These are phyloP conservation scores for Orgyia antiqua DNA, from an alignment of 2,888 invertebrate genomes.

Conservation along the genomic window DNA sequence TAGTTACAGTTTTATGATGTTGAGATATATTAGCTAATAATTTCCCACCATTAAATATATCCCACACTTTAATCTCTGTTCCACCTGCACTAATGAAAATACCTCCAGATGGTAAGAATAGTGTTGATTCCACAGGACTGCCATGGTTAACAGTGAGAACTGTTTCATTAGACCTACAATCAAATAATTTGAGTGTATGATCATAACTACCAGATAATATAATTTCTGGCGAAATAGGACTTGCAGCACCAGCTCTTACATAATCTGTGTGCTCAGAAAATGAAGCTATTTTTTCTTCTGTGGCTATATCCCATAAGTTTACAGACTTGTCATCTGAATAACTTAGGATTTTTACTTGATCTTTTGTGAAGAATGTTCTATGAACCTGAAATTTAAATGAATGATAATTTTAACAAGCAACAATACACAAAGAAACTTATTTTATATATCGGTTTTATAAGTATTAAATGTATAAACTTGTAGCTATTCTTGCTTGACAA, in stretches of 20 bases:
- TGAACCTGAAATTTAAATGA: conserved; percentile 80
- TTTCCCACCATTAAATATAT: conserved; percentile 91
- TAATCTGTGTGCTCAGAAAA: conserved; percentile 88
- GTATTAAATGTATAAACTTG: no score
- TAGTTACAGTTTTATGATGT: conserved; percentile 97
- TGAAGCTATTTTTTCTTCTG: conserved; percentile 83
- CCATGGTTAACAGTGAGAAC: conserved; percentile 90
- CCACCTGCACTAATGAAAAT: conserved; percentile 95
- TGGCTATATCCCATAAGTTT: conserved; percentile 94
- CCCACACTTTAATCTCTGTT: conserved; percentile 95
- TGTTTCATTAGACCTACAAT: conserved; percentile 84
- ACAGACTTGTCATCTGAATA: conserved; percentile 95
- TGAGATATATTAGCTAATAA: conserved; percentile 90
- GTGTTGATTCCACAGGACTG: conserved; percentile 91
- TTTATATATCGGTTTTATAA: no score
- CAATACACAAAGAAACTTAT: no score
- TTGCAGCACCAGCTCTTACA: conserved; percentile 89
- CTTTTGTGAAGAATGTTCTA: conserved; percentile 88
- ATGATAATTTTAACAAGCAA: no score
- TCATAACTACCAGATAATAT: conserved; percentile 94
- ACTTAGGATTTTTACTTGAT: conserved; percentile 87
- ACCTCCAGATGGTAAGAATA: conserved; percentile 93
- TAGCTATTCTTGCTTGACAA: no score
- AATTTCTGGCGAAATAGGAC: conserved; percentile 85
- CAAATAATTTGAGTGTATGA: conserved; percentile 91